These are phyloP conservation scores for Euplagia quadripunctaria DNA, from an alignment of 2,888 invertebrate species.

Conservation along the genomic window DNA sequence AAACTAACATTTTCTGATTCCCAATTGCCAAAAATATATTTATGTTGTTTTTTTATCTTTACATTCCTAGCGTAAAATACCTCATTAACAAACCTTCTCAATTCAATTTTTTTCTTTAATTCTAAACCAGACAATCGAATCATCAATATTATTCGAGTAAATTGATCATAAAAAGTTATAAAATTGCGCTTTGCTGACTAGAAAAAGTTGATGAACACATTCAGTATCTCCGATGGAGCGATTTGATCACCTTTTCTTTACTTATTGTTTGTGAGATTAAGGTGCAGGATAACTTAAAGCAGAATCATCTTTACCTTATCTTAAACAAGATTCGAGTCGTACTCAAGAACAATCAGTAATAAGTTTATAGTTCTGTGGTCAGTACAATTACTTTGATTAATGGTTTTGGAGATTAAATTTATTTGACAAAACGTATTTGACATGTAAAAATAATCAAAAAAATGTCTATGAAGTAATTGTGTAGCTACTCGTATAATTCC, in stretches of 20 bases:
- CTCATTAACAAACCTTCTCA: too few species aligned
- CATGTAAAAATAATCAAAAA: too few species aligned
- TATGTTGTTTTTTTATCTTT: too few species aligned
- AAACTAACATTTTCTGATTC: too few species aligned
- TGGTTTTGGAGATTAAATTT: too few species aligned
- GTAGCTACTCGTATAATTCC: too few species aligned
- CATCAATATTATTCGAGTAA: constrained; percentile 53
- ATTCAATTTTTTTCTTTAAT: background rate
- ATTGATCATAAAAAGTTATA: constrained; percentile 46
- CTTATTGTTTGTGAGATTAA: constrained; percentile 19
- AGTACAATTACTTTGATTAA: too few species aligned
- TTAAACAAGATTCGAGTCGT: background rate
- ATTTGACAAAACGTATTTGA: too few species aligned
- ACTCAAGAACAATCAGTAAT: background rate
- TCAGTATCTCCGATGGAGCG: constrained; percentile 37
- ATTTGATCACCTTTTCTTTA: constrained; percentile 33
- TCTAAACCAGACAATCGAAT: constrained; percentile 49
- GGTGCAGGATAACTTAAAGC: background rate
- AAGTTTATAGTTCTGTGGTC: too few species aligned
- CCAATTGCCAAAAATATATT: too few species aligned
- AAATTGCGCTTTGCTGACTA: constrained; percentile 27
- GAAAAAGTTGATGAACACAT: constrained; percentile 39
- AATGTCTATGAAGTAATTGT: too few species aligned
- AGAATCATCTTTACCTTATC: background rate
- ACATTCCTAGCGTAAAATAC: too few species aligned